These are phyloP conservation scores for Embidobia sp. DNA, from an alignment of 2,888 invertebrate genomes.

Conservation along the genomic window DNA sequence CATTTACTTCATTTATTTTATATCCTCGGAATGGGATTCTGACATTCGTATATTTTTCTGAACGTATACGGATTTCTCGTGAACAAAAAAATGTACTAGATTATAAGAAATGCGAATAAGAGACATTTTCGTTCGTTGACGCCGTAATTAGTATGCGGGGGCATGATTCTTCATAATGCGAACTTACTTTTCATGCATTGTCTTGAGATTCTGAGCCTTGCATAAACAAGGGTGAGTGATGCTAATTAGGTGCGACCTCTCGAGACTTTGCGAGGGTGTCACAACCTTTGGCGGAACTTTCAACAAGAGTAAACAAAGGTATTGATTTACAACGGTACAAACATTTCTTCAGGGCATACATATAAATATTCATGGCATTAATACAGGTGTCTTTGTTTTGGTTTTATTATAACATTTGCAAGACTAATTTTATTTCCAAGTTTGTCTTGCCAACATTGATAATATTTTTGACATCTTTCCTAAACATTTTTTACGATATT, in stretches of 20 bases:
- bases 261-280: conserved; percentile 69
- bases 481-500: too few species aligned
- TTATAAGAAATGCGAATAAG: conserved; percentile 20
- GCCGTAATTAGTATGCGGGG: conserved; percentile 56
- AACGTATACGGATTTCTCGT: neutral
- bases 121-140: conserved; percentile 36
- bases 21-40: too few species aligned
- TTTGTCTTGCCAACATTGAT: too few species aligned
- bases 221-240: conserved; percentile 68
- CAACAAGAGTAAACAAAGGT: conserved; percentile 39
- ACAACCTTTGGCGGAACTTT: conserved; percentile 44
- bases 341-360: neutral
- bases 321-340: conserved; percentile 36
- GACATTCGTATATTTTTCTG: too few species aligned
- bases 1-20: too few species aligned
- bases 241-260: conserved; percentile 74
- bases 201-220: conserved; percentile 58
- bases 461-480: too few species aligned
- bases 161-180: conserved; percentile 57
- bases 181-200: conserved; percentile 63
- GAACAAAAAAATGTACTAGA: neutral
- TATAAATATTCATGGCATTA: conserved; percentile 11
- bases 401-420: too few species aligned
- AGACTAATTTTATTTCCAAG: too few species aligned
- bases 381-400: neutral